Conservation (phyloP, 2,888 invertebrate species). For the Polydrusus tereticollis region DNA sequence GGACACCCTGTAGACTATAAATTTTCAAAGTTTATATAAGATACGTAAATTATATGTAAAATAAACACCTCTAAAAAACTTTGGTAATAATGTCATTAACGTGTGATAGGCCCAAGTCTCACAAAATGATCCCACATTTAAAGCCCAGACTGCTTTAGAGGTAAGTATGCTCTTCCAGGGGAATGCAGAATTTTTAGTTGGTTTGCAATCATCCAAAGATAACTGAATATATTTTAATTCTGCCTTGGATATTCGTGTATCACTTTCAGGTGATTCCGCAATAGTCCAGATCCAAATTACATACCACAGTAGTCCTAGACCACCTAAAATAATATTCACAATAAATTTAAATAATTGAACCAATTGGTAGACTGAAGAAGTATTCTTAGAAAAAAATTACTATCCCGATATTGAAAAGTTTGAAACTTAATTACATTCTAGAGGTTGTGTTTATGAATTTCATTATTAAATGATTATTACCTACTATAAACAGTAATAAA, state of each 20-base stretch:
- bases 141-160: conserved; percentile 86
- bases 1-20: too few relatives aligned
- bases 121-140: conserved; percentile 85
- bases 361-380: too few relatives aligned
- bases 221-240: conserved; percentile 82
- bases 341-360: too few relatives aligned
- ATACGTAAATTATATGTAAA: too few relatives aligned
- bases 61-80: conserved; percentile 49
- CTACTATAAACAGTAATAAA: too few relatives aligned
- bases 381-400: too few relatives aligned
- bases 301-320: conserved; percentile 80
- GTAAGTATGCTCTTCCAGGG: conserved; percentile 84
- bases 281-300: conserved; percentile 78
- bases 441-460: too few relatives aligned
- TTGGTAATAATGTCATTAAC: conserved; percentile 61
- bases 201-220: conserved; percentile 68
- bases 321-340: conserved; percentile 65
- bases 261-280: conserved; percentile 80
- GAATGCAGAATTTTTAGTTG: conserved; percentile 69
- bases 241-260: conserved; percentile 77
- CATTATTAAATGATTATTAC: too few relatives aligned
- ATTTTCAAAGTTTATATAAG: too few relatives aligned
- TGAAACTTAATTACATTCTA: too few relatives aligned
- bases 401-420: too few relatives aligned
- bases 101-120: conserved; percentile 95